Evolutionary conservation across 2,888 invertebrate genomes (phyloP), one percentile per base, ranked within the genome.

Genomic region (Cerastis rubricosa): DNA sequence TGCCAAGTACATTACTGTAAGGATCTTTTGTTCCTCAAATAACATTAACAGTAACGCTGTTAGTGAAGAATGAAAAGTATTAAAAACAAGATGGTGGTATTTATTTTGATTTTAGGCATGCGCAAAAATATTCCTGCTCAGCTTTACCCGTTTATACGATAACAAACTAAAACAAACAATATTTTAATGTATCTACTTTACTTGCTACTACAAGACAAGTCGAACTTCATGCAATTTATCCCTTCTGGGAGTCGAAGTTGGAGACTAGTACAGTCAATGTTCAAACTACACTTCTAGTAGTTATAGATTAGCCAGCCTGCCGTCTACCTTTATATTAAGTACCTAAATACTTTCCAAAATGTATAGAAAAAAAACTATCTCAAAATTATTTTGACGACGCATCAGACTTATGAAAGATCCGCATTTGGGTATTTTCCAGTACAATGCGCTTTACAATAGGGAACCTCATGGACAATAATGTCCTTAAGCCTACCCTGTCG

Each of bases 371-470:
- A 43, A 61, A 45, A 9, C 0, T 12, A 17, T 43, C 17, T 47
- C 40, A 35, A 76, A 63, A 47, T 57, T 0, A 63, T 61, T 66
- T 78, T 47, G 51, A 29, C 3, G 35, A 63, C 22, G 22, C 43
- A 76, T 68, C 43, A 76, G 17, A 43, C 47, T 17, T 45, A 67
- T n/a, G 5, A 25, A 25, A 76, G 40, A 83, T 64, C 25, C 63
- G 29, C 35, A 19, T 68, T 79, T 25, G 47, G 84, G 22, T 45
- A 59, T 64, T 57, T 79, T 64, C 43, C 78, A 78, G 12, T 29
- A 83, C 68, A 78, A 64, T 68, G 69, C 68, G 57, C 78, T 78
- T 83, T 51, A 47, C n/a, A 51, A 83, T 49, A 64, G 78, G 84
- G 64, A 79, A 68, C 64, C 17, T 83, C n/a, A 11, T 14, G 29